These are phyloP conservation scores for Helobdella robusta DNA, from an alignment of 2,888 invertebrate genomes.

Conservation along the genomic window DNA sequence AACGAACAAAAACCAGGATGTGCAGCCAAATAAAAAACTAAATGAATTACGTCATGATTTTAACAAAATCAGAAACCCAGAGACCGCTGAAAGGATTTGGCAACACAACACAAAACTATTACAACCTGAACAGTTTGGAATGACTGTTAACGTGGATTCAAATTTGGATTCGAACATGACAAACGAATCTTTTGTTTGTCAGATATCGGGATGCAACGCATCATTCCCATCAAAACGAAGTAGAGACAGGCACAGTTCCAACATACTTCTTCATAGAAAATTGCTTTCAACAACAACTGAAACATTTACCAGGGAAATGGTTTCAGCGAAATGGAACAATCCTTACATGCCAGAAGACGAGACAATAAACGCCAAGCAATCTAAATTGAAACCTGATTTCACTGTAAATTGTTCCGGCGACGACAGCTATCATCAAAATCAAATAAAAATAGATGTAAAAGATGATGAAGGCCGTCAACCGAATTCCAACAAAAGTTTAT, in stretches of 20 bases:
- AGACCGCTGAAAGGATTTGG: neutral
- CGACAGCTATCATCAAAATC: too few species aligned
- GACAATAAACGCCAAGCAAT: too few species aligned
- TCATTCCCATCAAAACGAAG: slow-evolving; percentile 85
- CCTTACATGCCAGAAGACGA: too few species aligned
- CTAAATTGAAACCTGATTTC: too few species aligned
- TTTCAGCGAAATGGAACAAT: slow-evolving; percentile 1
- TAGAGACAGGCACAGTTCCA: slow-evolving; percentile 82
- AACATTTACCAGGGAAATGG: slow-evolving; percentile 16
- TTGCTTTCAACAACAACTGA: slow-evolving; percentile 54
- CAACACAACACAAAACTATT: neutral
- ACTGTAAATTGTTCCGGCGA: too few species aligned
- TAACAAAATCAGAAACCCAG: neutral
- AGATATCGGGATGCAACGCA: slow-evolving; percentile 84
- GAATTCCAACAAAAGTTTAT: too few species aligned
- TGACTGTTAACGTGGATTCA: too few species aligned
- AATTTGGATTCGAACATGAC: too few species aligned
- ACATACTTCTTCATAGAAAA: slow-evolving; percentile 80
- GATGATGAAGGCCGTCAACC: too few species aligned
- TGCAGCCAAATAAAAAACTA: neutral
- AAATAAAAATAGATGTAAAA: too few species aligned
- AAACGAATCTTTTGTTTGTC: slow-evolving; percentile 55
- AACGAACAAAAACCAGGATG: neutral
- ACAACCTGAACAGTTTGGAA: too few species aligned
- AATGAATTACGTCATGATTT: neutral